Base-by-base conservation (phyloP, 53 echinoderm and acorn worm genomes). In the Patiria pectinifera region DNA sequence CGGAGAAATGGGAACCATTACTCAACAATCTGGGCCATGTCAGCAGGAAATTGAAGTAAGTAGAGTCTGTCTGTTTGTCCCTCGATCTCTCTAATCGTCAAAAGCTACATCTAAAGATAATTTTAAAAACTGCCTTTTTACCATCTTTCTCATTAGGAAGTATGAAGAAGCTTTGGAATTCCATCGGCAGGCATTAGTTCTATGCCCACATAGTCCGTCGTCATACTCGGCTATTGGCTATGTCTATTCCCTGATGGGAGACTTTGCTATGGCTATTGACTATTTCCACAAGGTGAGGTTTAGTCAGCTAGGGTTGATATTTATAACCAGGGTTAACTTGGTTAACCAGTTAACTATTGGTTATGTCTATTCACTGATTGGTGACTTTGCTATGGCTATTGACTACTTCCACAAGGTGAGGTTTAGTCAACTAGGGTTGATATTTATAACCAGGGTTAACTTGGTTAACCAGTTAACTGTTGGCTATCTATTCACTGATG, bases 401-500 rank as follows among this genome's bases (percentile, higher is more conserved):
- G 98, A 98, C 86, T 98, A 98, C 91, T 98, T 98, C 78, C 98
- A 98, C 85, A 98, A 98, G 95, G 98, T 98, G 15, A 89, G 84
- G 78, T 80, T 80, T 21, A n/a, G 62, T 82, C 25, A 49, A 82
- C 11, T 9, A 3, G 43, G 46, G 11, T 87, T 75, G 70, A 45
- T 35, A 45, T 69, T 4, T 44, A 4, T 61, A 61, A 77, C 45
- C 16, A 82, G 16, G 25, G 70, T 25, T 46, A 21, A 80, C 6
- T 18, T 53, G 15, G 59, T 16, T 61, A 44, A 91, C 53, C 62
- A 80, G 7, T 8, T 59, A 69, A 84, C 5, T 84, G 7, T 21
- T 83, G 59, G 21, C 69, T 75, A 61, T 46, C 18, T 45, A 62
- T 45, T 21, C 93, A 76, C 93, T 96, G 16, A 93, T 93, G 91